A percentile compares a stretch with the other conserved stretches of the same genome.
Evolutionary conservation across 2,888 invertebrate genomes (phyloP).

Genomic region (Sinhomidia bicolor): DNA sequence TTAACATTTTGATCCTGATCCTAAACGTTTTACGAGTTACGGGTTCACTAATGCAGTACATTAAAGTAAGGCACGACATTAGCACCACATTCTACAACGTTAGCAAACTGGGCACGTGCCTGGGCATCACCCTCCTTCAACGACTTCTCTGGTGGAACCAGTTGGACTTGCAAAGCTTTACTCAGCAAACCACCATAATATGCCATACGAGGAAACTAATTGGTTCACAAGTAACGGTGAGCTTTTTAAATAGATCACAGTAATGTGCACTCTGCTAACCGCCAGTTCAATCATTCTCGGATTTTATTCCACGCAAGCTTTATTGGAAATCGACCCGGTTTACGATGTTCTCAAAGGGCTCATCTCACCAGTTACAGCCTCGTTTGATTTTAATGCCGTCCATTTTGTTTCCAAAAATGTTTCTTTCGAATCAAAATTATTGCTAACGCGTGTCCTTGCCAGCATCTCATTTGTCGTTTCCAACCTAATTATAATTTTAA

Average conservation of each 20-base stretch:
- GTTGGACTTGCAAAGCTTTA: not conserved
- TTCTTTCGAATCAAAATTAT: too few relatives aligned
- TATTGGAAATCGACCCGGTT: too few relatives aligned
- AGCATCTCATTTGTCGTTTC: too few relatives aligned
- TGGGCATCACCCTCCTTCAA: not conserved
- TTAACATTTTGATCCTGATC: not conserved
- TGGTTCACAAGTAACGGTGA: not conserved
- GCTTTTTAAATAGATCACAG: not conserved
- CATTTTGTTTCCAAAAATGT: too few relatives aligned
- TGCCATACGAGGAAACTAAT: not conserved
- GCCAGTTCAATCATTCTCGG: not conserved
- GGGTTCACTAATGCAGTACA: not conserved
- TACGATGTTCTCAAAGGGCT: too few relatives aligned
- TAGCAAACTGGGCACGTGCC: not conserved
- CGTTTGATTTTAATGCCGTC: too few relatives aligned
- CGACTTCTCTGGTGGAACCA: not conserved
- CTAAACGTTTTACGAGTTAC: not conserved
- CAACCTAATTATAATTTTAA: too few relatives aligned
- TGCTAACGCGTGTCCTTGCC: too few relatives aligned
- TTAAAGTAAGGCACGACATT: conserved; percentile 34
- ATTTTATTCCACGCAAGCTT: too few relatives aligned
- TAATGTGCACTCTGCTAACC: not conserved
- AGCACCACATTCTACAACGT: conserved; percentile 6
- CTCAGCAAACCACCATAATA: not conserved
- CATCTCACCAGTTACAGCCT: too few relatives aligned